Conservation (phyloP, 2,888 invertebrate species). For the Temnothorax ravouxi region DNA sequence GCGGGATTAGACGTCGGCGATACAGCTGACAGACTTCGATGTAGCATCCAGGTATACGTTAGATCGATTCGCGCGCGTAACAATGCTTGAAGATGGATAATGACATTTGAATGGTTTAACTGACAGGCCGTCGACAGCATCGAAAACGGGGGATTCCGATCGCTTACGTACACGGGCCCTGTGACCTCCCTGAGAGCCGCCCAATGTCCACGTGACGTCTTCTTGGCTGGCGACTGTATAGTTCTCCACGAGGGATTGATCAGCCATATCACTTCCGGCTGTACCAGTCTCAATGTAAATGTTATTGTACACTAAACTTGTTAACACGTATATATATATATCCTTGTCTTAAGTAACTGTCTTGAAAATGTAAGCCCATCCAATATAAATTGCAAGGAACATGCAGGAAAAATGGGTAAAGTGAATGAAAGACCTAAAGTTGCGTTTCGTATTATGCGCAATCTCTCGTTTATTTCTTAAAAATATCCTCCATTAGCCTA, state of each 20-base stretch:
- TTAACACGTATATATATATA: neutral
- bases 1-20: conserved; percentile 83
- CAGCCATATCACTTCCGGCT: conserved; percentile 79
- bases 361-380: neutral
- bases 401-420: neutral
- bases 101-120: neutral
- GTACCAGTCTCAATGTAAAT: conserved; percentile 81
- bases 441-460: neutral
- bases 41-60: conserved; percentile 82
- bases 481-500: neutral
- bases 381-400: neutral
- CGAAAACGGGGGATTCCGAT: conserved; percentile 80
- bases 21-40: conserved; percentile 76
- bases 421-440: neutral
- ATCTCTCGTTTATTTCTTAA: conserved; percentile 28
- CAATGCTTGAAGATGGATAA: conserved; percentile 1
- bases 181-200: conserved; percentile 82
- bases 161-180: conserved; percentile 83
- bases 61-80: neutral
- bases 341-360: conserved; percentile 2
- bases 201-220: conserved; percentile 82
- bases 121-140: conserved; percentile 81
- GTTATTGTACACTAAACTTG: conserved; percentile 79
- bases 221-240: conserved; percentile 82
- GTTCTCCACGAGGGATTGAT: conserved; percentile 83